Conservation (phyloP, 2,797 vertebrate genomes). For the Acanthornis magna region DNA sequence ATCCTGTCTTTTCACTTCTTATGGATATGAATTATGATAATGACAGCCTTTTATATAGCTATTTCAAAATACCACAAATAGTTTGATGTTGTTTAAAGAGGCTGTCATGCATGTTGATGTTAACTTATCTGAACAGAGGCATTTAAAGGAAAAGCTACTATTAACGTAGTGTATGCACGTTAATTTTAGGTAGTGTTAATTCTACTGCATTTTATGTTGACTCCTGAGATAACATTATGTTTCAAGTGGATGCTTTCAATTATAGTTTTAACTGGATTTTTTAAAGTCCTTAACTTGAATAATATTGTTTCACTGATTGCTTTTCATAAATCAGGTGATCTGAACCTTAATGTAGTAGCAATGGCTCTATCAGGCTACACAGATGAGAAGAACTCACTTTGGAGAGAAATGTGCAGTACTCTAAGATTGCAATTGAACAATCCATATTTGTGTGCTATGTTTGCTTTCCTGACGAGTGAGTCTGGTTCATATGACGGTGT, state of each 20-base stretch:
- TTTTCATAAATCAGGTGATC: conserved; percentile 82
- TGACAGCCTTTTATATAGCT: neutral
- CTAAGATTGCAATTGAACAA: conserved; percentile 91
- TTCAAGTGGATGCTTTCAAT: neutral
- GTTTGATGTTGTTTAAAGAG: neutral
- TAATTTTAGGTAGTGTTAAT: neutral
- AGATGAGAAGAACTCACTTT: conserved; percentile 94
- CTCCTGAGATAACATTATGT: neutral
- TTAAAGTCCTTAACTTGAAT: neutral
- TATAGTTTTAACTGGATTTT: neutral
- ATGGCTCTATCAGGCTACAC: conserved; percentile 98
- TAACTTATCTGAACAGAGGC: neutral
- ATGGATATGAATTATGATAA: neutral
- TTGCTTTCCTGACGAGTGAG: conserved; percentile 97
- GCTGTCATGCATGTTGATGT: neutral
- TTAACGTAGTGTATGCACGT: neutral
- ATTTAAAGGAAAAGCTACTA: neutral
- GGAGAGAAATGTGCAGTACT: conserved; percentile 99
- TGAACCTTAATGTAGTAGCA: conserved; percentile 97
- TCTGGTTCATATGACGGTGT: conserved; percentile 91
- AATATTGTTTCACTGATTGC: neutral
- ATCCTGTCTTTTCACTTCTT: neutral
- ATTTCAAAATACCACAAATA: neutral
- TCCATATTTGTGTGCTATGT: conserved; percentile 95
- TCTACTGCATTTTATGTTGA: neutral